Evolutionary conservation across 37 sponge, comb jelly and placozoan genomes (phyloP).

Genomic region (Axinella damicornis): DNA sequence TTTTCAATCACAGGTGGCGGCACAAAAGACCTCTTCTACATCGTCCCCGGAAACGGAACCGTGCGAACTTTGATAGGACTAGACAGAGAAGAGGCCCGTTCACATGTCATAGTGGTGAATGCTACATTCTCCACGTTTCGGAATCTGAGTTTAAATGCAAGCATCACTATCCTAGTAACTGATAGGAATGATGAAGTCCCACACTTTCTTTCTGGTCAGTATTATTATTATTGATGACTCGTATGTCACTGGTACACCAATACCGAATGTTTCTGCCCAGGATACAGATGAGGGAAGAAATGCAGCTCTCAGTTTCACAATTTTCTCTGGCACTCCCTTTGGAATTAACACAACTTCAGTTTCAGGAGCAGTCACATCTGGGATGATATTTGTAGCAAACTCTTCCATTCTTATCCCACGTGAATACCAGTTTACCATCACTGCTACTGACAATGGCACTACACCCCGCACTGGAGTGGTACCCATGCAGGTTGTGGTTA

Average conservation of each 20-base stretch:
- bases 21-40: conserved; percentile 13
- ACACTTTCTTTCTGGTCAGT: conserved; percentile 2
- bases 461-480: background rate
- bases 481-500: conserved; percentile 24
- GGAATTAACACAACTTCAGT: background rate
- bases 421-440: conserved; percentile 28
- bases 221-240: conserved; percentile 10
- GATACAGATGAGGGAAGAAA: conserved; percentile 51
- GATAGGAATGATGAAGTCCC: conserved; percentile 75
- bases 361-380: background rate
- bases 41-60: conserved; percentile 18
- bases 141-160: background rate
- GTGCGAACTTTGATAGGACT: conserved; percentile 1
- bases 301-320: conserved; percentile 15
- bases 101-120: conserved; percentile 12
- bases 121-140: conserved; percentile 35
- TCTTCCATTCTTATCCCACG: conserved; percentile 2
- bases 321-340: conserved; percentile 4
- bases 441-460: conserved; percentile 37
- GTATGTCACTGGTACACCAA: background rate
- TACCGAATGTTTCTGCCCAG: conserved; percentile 27
- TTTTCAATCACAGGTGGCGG: conserved; percentile 45
- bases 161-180: conserved; percentile 26
- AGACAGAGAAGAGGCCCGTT: conserved; percentile 41
- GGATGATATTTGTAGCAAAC: conserved; percentile 12